Evolutionary conservation across 2,113 vertebrate species (phyloP).

Genomic region (Megalops atlanticus): DNA sequence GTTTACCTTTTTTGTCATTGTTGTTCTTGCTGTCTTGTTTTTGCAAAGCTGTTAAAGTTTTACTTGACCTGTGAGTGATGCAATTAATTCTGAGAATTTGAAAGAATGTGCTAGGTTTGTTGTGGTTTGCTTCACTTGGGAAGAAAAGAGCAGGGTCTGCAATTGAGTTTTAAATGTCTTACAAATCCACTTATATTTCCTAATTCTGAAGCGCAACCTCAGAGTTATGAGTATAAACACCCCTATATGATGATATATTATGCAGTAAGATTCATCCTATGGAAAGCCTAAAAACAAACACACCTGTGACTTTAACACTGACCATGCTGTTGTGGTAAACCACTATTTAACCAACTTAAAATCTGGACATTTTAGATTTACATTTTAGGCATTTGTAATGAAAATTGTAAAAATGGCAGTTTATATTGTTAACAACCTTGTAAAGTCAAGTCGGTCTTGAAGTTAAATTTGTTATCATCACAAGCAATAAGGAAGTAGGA

Average conservation of each 20-base stretch:
- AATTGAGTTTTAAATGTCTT: background rate
- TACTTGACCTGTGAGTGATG: background rate
- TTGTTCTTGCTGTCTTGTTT: too few relatives aligned
- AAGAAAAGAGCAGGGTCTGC: background rate
- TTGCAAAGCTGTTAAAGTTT: background rate
- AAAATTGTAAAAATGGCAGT: too few relatives aligned
- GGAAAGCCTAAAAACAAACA: background rate
- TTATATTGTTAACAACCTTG: too few relatives aligned
- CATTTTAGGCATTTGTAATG: too few relatives aligned
- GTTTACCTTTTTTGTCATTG: background rate
- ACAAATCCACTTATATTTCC: background rate
- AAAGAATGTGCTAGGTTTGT: background rate
- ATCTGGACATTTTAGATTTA: too few relatives aligned
- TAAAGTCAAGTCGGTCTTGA: too few relatives aligned
- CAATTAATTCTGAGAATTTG: background rate
- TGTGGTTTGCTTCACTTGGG: background rate
- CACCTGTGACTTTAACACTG: too few relatives aligned
- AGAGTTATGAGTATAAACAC: background rate
- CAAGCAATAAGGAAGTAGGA: too few relatives aligned
- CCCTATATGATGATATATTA: background rate
- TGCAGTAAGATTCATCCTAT: background rate
- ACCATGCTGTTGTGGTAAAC: too few relatives aligned
- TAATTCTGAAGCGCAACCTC: background rate
- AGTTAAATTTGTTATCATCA: too few relatives aligned
- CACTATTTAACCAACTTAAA: too few relatives aligned